phyloP scores from a whole-genome alignment of 2,888 invertebrate genomes.

The Catocala sponsa region DNA sequence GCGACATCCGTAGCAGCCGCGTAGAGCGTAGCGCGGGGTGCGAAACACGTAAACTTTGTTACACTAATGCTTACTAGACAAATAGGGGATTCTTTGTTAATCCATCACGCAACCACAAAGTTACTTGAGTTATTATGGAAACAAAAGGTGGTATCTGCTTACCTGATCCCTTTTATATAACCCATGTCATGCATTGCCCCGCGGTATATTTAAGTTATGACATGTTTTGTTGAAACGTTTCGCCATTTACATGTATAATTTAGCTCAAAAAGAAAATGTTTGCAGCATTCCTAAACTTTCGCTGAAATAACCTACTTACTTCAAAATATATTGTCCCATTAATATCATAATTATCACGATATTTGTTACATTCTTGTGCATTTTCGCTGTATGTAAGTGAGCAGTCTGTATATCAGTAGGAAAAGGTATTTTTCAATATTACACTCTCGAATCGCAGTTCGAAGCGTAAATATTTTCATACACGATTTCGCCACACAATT shows the following conservation, averaged over 20 bases:
- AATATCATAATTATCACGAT: not conserved
- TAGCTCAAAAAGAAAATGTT: constrained; percentile 11
- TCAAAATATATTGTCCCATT: not conserved
- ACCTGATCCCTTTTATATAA: constrained; percentile 47
- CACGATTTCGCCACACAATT: constrained; percentile 61
- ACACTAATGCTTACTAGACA: constrained; percentile 62
- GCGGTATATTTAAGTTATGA: constrained; percentile 38
- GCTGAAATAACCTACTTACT: not conserved
- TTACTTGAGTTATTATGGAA: constrained; percentile 54
- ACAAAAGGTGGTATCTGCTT: constrained; percentile 52
- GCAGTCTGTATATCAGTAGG: constrained; percentile 52
- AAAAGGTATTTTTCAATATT: constrained; percentile 59
- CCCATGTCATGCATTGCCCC: constrained; percentile 43
- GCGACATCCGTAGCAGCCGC: constrained; percentile 59
- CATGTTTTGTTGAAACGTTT: constrained; percentile 33
- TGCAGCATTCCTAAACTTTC: not conserved
- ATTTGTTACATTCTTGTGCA: not conserved
- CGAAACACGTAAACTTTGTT: constrained; percentile 51
- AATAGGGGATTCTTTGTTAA: constrained; percentile 65
- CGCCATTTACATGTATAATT: not conserved
- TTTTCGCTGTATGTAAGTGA: constrained; percentile 3
- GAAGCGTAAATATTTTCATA: constrained; percentile 67
- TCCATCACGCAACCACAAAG: constrained; percentile 65
- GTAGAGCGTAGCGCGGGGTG: constrained; percentile 38
- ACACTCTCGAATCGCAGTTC: constrained; percentile 57